Conservation (phyloP, 2,113 vertebrate genomes). For the Psittacara wagleri region DNA sequence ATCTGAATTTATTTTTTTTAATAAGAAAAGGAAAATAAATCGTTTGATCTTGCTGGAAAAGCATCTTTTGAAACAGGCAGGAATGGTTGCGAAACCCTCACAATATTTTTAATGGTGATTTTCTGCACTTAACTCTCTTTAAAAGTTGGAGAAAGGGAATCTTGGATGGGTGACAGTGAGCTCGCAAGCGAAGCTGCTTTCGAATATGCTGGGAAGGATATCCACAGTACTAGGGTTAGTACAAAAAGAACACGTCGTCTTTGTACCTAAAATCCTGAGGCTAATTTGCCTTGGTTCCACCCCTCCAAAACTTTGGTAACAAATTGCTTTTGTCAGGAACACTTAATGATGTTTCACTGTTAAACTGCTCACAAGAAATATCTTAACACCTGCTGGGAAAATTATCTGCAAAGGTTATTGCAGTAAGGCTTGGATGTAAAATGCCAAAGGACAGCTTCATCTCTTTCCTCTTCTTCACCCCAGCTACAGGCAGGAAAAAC, state of each 20-base stretch:
- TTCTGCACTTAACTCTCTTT: neutral
- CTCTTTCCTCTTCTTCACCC: neutral
- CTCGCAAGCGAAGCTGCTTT: neutral
- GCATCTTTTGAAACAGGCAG: neutral
- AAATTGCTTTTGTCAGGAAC: constrained; percentile 57
- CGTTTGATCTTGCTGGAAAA: neutral
- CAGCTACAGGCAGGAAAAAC: neutral
- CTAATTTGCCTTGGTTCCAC: constrained; percentile 49
- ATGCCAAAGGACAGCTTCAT: constrained; percentile 51
- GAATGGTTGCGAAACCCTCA: neutral
- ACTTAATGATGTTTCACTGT: constrained; percentile 42
- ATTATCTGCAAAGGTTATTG: constrained; percentile 65
- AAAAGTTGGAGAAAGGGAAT: neutral
- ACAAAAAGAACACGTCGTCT: neutral
- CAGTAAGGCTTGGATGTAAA: constrained; percentile 44
- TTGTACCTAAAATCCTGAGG: constrained; percentile 11
- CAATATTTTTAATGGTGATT: neutral
- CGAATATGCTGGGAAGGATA: neutral
- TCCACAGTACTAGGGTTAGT: constrained; percentile 27
- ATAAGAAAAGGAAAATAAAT: neutral
- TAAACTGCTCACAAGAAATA: constrained; percentile 61
- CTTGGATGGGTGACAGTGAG: neutral
- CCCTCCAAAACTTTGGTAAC: constrained; percentile 49
- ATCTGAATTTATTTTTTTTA: neutral
- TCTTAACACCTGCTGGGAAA: constrained; percentile 65